Conservation (phyloP, 2,888 invertebrate genomes). For the Drosophila multiciliata region DNA sequence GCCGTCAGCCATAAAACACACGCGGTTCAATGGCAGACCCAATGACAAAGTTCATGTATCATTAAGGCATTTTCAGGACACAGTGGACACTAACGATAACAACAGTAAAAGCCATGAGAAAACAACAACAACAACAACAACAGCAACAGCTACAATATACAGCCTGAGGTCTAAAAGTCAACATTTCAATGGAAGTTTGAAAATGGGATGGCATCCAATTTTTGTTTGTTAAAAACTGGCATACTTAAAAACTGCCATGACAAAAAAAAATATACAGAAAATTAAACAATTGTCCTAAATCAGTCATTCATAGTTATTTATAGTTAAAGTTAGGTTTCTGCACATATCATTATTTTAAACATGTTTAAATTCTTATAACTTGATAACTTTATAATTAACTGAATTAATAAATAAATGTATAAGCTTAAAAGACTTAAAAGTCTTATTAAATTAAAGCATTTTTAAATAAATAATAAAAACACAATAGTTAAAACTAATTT, state of each 20-base stretch:
- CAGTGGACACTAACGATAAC: slow-evolving; percentile 44
- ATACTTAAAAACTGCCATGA: neutral
- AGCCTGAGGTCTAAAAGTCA: neutral
- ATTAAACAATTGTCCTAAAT: neutral
- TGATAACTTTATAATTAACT: neutral
- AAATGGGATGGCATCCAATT: neutral
- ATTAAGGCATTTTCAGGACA: slow-evolving; percentile 62
- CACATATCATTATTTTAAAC: neutral
- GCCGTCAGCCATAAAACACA: slow-evolving; percentile 76
- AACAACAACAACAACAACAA: neutral
- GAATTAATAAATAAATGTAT: neutral
- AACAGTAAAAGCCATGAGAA: slow-evolving; percentile 29
- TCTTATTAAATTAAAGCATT: neutral
- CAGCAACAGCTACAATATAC: slow-evolving; percentile 16
- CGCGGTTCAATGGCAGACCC: slow-evolving; percentile 65
- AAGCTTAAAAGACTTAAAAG: neutral
- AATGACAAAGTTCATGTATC: slow-evolving; percentile 74
- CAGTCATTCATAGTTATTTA: neutral
- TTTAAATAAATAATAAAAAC: neutral
- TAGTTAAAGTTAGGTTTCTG: neutral
- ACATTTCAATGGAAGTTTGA: neutral
- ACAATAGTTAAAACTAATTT: neutral
- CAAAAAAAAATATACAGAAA: neutral
- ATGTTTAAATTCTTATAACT: neutral
- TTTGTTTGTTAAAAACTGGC: slow-evolving; percentile 1